Percentiles rank a stretch among this genome's conserved stretches.
Conservation (phyloP, 2,888 invertebrate genomes). For the Physocephala rufipes region DNA sequence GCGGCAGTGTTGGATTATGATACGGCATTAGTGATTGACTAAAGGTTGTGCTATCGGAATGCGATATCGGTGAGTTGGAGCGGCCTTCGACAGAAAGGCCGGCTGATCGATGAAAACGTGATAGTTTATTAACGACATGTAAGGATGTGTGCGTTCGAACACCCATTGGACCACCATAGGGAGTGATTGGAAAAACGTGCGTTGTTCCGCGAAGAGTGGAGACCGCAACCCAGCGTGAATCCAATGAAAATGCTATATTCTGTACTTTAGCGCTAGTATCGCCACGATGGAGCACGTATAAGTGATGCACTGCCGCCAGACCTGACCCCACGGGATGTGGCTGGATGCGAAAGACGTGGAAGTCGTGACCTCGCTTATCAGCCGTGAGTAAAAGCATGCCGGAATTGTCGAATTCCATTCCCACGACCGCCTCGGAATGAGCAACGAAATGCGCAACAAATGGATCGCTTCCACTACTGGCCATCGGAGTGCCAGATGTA, state of each 20-base stretch:
- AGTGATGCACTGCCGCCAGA: constrained; percentile 90
- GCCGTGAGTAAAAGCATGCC: constrained; percentile 91
- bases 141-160: constrained; percentile 94
- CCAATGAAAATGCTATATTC: constrained; percentile 90
- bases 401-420: constrained; percentile 89
- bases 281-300: constrained; percentile 93
- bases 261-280: constrained; percentile 96
- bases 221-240: constrained; percentile 96
- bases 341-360: constrained; percentile 94
- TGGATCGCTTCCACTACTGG: constrained; percentile 71
- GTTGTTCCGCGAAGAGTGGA: constrained; percentile 96
- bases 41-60: constrained; percentile 65
- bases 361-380: constrained; percentile 92
- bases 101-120: constrained; percentile 95
- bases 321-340: constrained; percentile 90
- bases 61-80: constrained; percentile 74
- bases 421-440: constrained; percentile 87
- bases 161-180: constrained; percentile 92
- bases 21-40: constrained; percentile 70
- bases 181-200: constrained; percentile 95
- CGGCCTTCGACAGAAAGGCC: constrained; percentile 81
- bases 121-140: constrained; percentile 92
- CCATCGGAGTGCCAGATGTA: constrained; percentile 59
- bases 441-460: constrained; percentile 89
- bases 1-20: constrained; percentile 90